Base-by-base conservation (phyloP, 2,113 vertebrate genomes). In the Nannobrachium achirus region DNA sequence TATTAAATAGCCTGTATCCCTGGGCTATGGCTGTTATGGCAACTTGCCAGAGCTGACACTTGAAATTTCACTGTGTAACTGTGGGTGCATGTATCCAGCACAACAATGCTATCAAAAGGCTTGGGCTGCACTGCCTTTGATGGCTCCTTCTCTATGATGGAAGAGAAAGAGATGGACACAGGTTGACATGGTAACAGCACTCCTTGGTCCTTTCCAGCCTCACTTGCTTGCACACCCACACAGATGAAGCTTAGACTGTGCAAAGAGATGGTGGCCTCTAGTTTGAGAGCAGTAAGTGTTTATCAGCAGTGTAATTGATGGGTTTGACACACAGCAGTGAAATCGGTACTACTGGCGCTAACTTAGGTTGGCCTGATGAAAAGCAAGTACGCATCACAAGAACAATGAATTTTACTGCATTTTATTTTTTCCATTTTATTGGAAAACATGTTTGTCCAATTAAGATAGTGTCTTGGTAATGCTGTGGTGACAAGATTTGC, bases 101-200 rank as follows among this genome's bases (percentile, higher is more conserved):
- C 40, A 59, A 61, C 38, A 53, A 55, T 6, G 1, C 61, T 10
- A 20, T 70, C 14, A 63, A 57, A 59, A 39, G 44, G 51, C 50
- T 9, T 2, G 3, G 3, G 13, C 44, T 56, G 41, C 72, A 20
- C 7, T n/a, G 10, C 49, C 10, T n/a, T n/a, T n/a, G n/a, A n/a
- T 50, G 15, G 61, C 51, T 15, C 16, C 40, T 19, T 56, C 16
- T 62, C 42, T 3, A 8, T 46, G 40, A 6, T 25, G 7, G 16
- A 39, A 44, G 15, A 19, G 51, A 58, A 67, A 65, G 51, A 56
- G 62, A 57, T 52, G 66, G 78, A 79, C 59, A 51, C 39, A 20
- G 60, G 81, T 76, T 81, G 73, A 85, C 71, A 82, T 84, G 73
- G 77, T 59, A 81, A 76, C 79, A 33, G 71, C 57, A 19, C 60